A percentile compares a stretch with the other conserved stretches of the same genome.
Evolutionary conservation across 2,888 invertebrate genomes (phyloP).

Genomic region (Sturmia bella): DNA sequence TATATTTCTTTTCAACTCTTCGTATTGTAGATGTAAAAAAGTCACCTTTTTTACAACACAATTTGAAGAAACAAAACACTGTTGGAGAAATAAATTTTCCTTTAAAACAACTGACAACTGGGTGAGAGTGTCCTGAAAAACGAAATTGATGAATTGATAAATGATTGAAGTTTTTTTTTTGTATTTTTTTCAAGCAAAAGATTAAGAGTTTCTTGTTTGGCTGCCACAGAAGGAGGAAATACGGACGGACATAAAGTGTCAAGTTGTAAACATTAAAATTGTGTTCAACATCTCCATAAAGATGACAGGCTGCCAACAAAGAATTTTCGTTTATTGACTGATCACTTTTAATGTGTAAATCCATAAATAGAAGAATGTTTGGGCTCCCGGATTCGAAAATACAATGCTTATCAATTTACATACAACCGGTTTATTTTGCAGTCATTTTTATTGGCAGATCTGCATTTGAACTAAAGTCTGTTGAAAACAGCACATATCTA

Average conservation of each 20-base stretch:
- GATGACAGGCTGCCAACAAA: conserved; percentile 52
- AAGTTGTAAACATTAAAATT: conserved; percentile 59
- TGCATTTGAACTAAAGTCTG: conserved; percentile 26
- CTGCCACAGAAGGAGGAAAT: conserved; percentile 68
- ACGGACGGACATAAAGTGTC: conserved; percentile 51
- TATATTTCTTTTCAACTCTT: conserved; percentile 5
- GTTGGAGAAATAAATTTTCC: conserved; percentile 53
- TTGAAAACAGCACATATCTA: conserved; percentile 40
- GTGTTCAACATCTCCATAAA: conserved; percentile 41
- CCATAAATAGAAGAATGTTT: conserved; percentile 34
- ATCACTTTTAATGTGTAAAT: conserved; percentile 36
- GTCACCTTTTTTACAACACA: conserved; percentile 54
- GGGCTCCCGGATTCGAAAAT: conserved; percentile 39
- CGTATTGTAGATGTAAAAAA: conserved; percentile 47
- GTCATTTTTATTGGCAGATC: conserved; percentile 22
- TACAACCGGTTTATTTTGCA: conserved; percentile 12
- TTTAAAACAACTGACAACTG: conserved; percentile 22
- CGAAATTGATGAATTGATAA: conserved; percentile 61
- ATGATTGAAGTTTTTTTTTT: no score
- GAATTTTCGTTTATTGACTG: conserved; percentile 46
- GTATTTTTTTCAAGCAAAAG: conserved; percentile 35
- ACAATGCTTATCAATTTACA: conserved; percentile 53
- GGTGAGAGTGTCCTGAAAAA: conserved; percentile 50
- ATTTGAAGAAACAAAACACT: conserved; percentile 20
- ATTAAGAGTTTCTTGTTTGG: conserved; percentile 58